Percentiles rank a stretch among this genome's conserved stretches.
Evolutionary conservation across 2,797 vertebrate species (phyloP).

Genomic region (Balearica regulorum): DNA sequence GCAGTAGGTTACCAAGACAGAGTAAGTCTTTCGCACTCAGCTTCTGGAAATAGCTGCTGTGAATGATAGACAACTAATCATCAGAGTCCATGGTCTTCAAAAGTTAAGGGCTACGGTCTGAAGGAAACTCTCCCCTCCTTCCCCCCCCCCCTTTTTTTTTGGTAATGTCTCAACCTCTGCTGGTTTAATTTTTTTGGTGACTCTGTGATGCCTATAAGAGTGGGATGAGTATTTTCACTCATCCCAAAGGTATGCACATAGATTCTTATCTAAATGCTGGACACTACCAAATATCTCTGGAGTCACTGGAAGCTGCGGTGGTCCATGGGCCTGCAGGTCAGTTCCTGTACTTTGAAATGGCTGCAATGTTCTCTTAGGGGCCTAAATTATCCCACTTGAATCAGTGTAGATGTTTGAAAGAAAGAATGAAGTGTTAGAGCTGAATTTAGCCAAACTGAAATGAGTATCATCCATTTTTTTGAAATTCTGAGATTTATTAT

Average conservation of each 20-base stretch:
- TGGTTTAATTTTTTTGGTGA: not conserved
- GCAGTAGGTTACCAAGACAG: not conserved
- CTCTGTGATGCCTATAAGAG: not conserved
- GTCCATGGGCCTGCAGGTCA: not conserved
- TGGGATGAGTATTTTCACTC: not conserved
- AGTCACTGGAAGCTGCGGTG: not conserved
- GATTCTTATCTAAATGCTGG: not conserved
- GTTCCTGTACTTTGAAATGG: not conserved
- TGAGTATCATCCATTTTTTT: not conserved
- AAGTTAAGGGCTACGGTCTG: not conserved
- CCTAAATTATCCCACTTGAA: not conserved
- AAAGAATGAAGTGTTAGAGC: not conserved
- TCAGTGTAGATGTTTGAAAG: not conserved
- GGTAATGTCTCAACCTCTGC: not conserved
- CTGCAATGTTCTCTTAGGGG: not conserved
- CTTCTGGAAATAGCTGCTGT: not conserved
- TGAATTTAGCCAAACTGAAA: not conserved
- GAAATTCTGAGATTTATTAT: not conserved
- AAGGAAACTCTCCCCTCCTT: not conserved
- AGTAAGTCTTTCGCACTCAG: not conserved
- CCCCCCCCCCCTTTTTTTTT: not conserved
- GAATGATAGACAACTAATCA: not conserved
- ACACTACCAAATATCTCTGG: not conserved
- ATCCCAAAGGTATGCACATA: not conserved
- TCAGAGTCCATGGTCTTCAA: not conserved